phyloP scores from a whole-genome alignment of 2,113 vertebrate genomes.

The Vulpes ferrilata region DNA sequence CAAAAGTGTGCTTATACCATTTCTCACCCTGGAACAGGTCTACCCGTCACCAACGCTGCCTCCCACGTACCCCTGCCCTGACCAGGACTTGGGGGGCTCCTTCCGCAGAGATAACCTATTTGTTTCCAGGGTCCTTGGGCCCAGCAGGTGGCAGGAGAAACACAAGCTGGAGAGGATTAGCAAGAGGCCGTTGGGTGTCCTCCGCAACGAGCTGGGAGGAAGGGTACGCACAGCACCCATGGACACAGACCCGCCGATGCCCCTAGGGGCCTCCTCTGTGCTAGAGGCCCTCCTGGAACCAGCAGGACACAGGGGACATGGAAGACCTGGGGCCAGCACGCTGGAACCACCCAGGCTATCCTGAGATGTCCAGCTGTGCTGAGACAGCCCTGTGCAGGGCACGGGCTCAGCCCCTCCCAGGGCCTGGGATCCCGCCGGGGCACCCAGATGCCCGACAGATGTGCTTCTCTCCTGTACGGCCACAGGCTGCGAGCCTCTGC shows the following conservation, averaged over 20 bases:
- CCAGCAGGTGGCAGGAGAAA: not conserved
- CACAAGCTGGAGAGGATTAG: not conserved
- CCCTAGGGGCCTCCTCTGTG: not conserved
- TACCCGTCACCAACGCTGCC: not conserved
- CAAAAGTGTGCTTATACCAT: not conserved
- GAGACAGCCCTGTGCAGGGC: not conserved
- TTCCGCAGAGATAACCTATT: not conserved
- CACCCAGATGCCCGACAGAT: not conserved
- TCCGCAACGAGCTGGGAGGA: not conserved
- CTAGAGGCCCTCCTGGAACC: not conserved
- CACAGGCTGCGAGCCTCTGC: accelerated
- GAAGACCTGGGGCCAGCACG: accelerated
- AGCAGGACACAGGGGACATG: accelerated
- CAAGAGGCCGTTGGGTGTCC: not conserved
- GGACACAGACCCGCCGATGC: not conserved
- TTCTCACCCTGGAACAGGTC: not conserved
- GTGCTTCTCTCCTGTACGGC: accelerated
- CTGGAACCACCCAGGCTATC: not conserved
- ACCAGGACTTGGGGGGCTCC: not conserved
- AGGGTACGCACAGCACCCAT: accelerated
- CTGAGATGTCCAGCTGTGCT: not conserved
- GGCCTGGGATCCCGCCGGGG: not conserved
- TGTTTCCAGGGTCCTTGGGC: not conserved
- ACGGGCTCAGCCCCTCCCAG: not conserved
- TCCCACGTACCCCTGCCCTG: not conserved